phyloP scores from a whole-genome alignment of 1,140 invertebrate genomes.

The Lepidostoma basale region DNA sequence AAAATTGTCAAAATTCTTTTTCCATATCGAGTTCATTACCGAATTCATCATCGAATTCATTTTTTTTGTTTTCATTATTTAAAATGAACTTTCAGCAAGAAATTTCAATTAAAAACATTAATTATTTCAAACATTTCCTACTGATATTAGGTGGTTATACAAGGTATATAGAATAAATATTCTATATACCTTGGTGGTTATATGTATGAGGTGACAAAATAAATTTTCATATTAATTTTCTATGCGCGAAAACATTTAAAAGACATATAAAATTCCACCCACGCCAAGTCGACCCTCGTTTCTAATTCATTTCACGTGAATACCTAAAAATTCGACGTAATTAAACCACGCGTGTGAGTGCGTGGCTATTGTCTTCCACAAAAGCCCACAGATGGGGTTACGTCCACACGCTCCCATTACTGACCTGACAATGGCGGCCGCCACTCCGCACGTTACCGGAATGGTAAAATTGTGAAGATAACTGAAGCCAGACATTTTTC shows the following conservation, averaged over 20 bases:
- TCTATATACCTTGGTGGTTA: no score
- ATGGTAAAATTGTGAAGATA: constrained; percentile 34
- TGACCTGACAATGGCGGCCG: background rate
- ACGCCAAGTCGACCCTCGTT: background rate
- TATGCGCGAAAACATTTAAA: background rate
- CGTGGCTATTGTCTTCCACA: background rate
- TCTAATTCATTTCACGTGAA: constrained; percentile 9
- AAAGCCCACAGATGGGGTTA: constrained; percentile 10
- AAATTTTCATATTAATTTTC: no score
- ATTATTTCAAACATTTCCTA: no score
- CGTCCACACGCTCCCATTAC: background rate
- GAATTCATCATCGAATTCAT: no score
- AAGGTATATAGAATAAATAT: no score
- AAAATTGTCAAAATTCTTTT: no score
- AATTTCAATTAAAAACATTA: no score
- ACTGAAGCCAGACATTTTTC: constrained; percentile 39
- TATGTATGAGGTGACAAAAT: no score
- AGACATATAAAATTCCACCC: background rate
- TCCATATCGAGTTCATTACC: no score
- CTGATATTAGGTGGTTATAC: no score
- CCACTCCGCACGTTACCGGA: background rate
- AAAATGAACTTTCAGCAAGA: no score
- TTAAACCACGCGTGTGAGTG: background rate
- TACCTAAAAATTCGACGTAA: background rate
- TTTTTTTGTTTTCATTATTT: no score